Base-by-base conservation (phyloP, 2,797 vertebrate genomes). In the Phataginus tetradactyla region DNA sequence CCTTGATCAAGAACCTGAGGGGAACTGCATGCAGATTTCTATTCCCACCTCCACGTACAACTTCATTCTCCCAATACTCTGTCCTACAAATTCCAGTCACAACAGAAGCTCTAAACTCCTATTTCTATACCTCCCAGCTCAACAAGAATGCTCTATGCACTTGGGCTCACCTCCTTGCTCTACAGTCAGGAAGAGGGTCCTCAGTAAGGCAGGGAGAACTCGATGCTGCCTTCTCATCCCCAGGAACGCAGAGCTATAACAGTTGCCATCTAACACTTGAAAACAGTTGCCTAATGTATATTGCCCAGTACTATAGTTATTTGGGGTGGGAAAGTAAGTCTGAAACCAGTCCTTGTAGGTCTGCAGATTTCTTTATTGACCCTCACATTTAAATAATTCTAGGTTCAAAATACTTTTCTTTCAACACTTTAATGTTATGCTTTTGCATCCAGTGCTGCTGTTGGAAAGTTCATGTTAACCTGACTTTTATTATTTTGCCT, bases 401-500 rank as follows among this genome's bases (percentile, higher is more conserved):
- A 59, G 34, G 15, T 34, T 86, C 69, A 69, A 87, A 87, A 69
- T 78, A 71, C 42, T 71, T 63, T 83, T 77, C 57, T 32, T 87
- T 83, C 53, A 71, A 57, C 29, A 39, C 32, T 77, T 96, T 53
- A 63, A 55, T 75, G 34, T 45, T 49, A 96, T 29, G 15, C 13
- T 53, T 25, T 51, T 80, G 42, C 20, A 64, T 53, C 74, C 86
- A 87, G 6, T 63, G 25, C 34, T 96, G 53, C 61, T 75, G 25
- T 86, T 90, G 77, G 63, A 17, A 63, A 81, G n/a, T 57, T 79
- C 71, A 78, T 21, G 49, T 57, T n/a, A 86, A 81, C 4, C n/a
- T 86, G 51, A 75, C 55, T 75, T 90, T 86, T 75, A 68, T 63
- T 80, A 86, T 53, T 80, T 90, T 93, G 39, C 18, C 42, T 34